Conservation (phyloP, 1,140 invertebrate species). For the Aleiodes sp. region DNA sequence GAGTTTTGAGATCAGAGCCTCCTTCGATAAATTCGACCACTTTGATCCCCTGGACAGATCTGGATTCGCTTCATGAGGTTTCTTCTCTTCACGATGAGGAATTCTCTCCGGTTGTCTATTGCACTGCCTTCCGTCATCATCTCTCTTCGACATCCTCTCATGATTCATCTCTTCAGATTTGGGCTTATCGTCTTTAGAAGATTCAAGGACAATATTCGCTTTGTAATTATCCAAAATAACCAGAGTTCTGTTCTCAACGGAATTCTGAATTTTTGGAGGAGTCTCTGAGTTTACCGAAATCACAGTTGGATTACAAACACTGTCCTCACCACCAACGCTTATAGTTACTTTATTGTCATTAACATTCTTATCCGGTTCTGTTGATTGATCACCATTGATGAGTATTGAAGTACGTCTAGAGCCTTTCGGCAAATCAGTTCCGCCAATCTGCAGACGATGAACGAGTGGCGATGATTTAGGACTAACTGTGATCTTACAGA, state of each 20-base stretch:
- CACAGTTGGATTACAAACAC: slow-evolving; percentile 61
- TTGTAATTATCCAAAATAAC: slow-evolving; percentile 62
- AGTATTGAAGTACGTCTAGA: slow-evolving; percentile 77
- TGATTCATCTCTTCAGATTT: background rate
- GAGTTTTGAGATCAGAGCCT: slow-evolving; percentile 58
- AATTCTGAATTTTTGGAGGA: slow-evolving; percentile 46
- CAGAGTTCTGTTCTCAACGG: slow-evolving; percentile 57
- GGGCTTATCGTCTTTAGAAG: slow-evolving; percentile 35
- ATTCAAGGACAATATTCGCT: slow-evolving; percentile 60
- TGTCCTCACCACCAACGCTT: slow-evolving; percentile 61
- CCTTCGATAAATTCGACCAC: slow-evolving; percentile 50
- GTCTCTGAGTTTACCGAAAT: slow-evolving; percentile 58
- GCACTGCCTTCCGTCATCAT: background rate
- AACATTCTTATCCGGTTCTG: slow-evolving; percentile 67
- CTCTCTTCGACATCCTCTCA: background rate
- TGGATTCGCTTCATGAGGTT: slow-evolving; percentile 9
- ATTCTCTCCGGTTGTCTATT: slow-evolving; percentile 15
- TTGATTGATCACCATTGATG: slow-evolving; percentile 78
- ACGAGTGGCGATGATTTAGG: slow-evolving; percentile 61
- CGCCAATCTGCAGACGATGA: slow-evolving; percentile 70
- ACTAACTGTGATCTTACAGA: slow-evolving; percentile 63
- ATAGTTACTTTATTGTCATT: slow-evolving; percentile 63
- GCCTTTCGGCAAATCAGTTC: slow-evolving; percentile 45
- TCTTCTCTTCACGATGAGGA: background rate
- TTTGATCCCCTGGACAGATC: slow-evolving; percentile 12